Percentiles rank a stretch among this genome's conserved stretches.
These are phyloP conservation scores for Rhinoptilus africanus DNA, from an alignment of 2,113 vertebrate genomes.

Conservation along the genomic window DNA sequence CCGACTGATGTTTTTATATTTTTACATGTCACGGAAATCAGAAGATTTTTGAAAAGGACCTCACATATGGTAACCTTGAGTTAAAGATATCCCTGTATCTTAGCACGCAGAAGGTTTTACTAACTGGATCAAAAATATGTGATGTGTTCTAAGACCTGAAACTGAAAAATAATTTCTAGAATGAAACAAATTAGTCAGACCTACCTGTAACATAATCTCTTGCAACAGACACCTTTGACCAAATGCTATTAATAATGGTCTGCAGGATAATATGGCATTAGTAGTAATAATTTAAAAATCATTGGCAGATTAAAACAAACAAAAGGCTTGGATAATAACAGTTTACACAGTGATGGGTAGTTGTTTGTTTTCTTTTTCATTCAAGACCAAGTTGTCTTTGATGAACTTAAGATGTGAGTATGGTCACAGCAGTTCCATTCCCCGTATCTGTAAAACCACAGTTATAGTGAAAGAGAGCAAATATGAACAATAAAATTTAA, in stretches of 20 bases:
- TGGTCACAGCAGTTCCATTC: background rate
- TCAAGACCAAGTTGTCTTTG: background rate
- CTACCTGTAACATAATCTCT: background rate
- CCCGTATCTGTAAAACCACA: background rate
- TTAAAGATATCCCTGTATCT: background rate
- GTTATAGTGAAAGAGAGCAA: background rate
- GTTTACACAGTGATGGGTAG: background rate
- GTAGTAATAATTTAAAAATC: background rate
- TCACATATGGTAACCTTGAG: background rate
- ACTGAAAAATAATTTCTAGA: background rate
- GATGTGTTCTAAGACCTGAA: background rate
- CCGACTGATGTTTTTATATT: background rate
- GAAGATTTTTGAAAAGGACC: background rate
- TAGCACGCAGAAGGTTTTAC: background rate
- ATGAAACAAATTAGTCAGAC: background rate
- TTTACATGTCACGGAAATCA: background rate
- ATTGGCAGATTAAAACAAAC: background rate
- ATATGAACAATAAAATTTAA: background rate
- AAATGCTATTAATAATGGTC: no score
- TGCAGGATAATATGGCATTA: background rate
- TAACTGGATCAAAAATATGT: background rate
- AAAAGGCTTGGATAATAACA: background rate
- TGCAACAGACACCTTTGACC: background rate
- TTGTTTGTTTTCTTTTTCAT: background rate
- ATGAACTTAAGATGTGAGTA: background rate